A percentile compares a stretch with the other conserved stretches of the same genome.
Conservation (phyloP, 2,113 vertebrate genomes). For the Neoarius graeffei region DNA sequence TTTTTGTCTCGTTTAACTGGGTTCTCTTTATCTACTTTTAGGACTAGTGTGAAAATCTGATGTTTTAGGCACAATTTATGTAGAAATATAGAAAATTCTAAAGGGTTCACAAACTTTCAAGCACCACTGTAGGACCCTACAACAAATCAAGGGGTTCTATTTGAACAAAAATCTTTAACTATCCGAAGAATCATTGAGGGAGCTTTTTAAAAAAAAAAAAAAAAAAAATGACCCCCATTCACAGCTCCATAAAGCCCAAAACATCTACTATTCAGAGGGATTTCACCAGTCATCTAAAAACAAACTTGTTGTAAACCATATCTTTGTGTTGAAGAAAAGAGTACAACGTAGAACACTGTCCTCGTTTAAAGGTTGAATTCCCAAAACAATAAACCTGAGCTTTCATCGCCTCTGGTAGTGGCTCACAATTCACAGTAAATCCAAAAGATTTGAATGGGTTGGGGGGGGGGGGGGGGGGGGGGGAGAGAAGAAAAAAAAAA, state of each 20-base stretch:
- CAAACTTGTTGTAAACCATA: conserved; percentile 23
- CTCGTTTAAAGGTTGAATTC: background rate
- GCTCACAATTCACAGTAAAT: conserved; percentile 7
- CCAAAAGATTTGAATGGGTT: background rate
- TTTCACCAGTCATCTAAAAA: conserved; percentile 20
- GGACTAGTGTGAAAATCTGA: too few species aligned
- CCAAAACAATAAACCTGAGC: conserved; percentile 7
- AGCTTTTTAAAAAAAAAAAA: background rate
- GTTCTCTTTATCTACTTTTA: too few species aligned
- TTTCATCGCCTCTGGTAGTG: background rate
- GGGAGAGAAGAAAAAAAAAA: too few species aligned
- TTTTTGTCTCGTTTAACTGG: too few species aligned
- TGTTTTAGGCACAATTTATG: too few species aligned
- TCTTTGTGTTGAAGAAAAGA: conserved; percentile 9
- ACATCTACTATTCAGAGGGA: background rate
- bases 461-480: too few species aligned
- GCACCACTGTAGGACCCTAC: background rate
- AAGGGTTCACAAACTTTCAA: too few species aligned
- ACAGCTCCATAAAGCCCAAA: background rate
- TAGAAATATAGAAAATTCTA: too few species aligned
- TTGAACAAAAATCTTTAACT: background rate
- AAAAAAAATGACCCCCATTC: background rate
- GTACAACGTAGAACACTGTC: conserved; percentile 4
- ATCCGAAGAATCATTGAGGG: background rate
- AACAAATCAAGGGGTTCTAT: background rate